phyloP scores from a whole-genome alignment of 2,113 vertebrate species.

The Lipotes vexillifer region DNA sequence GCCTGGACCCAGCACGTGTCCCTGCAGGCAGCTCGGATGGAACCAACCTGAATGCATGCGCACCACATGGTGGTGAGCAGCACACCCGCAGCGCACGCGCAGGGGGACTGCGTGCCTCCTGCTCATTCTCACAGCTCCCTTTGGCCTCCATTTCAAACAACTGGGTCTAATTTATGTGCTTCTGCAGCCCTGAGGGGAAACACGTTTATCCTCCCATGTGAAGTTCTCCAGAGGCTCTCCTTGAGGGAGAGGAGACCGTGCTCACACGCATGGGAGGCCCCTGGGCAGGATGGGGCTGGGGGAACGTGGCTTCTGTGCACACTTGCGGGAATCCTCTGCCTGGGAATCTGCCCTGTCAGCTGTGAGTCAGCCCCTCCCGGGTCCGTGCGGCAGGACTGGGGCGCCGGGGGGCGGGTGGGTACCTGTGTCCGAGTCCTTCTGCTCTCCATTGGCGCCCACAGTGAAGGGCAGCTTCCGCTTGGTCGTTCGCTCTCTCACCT shows the following conservation, averaged over 20 bases:
- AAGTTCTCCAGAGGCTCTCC: background rate
- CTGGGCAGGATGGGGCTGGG: background rate
- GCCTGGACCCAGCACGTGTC: background rate
- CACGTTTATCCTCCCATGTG: background rate
- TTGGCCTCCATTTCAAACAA: background rate
- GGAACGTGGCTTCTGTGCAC: background rate
- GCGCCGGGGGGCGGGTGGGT: background rate
- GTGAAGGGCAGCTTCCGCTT: constrained; percentile 99
- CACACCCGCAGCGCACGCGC: background rate
- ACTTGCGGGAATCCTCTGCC: background rate
- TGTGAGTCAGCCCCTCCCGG: background rate
- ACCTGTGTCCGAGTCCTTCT: constrained; percentile 99
- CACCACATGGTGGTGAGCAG: rapidly evolving
- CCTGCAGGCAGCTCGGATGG: background rate
- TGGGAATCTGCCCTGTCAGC: background rate
- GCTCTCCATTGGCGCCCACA: constrained; percentile 98
- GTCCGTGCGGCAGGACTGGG: background rate
- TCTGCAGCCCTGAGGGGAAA: background rate
- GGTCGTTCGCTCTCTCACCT: constrained; percentile 97
- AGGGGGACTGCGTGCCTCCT: background rate
- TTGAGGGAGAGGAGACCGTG: too few relatives aligned
- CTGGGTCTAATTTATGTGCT: background rate
- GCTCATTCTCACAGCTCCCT: background rate
- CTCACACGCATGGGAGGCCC: background rate
- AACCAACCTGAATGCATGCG: rapidly evolving